Evolutionary conservation across 1,140 invertebrate species (phyloP), one percentile per base, ranked within the genome.

Genomic region (Steinernema feltiae): DNA sequence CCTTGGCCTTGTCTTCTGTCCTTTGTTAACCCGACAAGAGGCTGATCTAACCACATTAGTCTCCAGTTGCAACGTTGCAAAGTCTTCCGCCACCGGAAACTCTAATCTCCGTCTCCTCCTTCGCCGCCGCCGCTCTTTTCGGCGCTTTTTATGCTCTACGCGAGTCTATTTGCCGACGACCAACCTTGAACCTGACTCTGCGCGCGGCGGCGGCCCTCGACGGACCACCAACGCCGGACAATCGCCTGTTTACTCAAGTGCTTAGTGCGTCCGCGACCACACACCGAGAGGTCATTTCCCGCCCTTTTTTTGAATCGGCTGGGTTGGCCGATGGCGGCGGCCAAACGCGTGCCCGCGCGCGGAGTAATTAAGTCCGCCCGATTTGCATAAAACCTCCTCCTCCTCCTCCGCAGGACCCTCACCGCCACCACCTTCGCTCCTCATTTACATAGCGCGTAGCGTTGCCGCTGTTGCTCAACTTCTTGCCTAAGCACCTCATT

Each of bases 271-370:
- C 35, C 35, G 7, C 24, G 12, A 63, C 12, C 53, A 12, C 12
- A 63, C 53, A 63, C 53, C 53, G 53, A 63, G 53, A 63, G 53
- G 53, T 63, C 53, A 63, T 63, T 63, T 63, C 53, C 53, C 53
- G 53, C 53, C 12, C 53, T 3, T 63, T 63, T 63, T 63, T 63
- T 63, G 12, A 63, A 63, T 17, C 24, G 53, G 53, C 53, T 63
- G 24, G 53, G 53, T 27, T 27, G 24, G 12, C 53, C 53, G 53
- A 63, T 21, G 35, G 7, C 35, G 35, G 35, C 35, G 53, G 53
- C 53, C 53, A 63, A 63, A 63, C 53, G 53, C 53, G 53, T 63
- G 53, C 53, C 53, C 53, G 53, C 53, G 53, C 53, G 12, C 24
- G 35, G 35, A 18, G 24, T 63, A 63, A 63, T 63, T 63, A 63